phyloP scores from a whole-genome alignment of 2,888 invertebrate species.

The Corythucha ciliata region DNA sequence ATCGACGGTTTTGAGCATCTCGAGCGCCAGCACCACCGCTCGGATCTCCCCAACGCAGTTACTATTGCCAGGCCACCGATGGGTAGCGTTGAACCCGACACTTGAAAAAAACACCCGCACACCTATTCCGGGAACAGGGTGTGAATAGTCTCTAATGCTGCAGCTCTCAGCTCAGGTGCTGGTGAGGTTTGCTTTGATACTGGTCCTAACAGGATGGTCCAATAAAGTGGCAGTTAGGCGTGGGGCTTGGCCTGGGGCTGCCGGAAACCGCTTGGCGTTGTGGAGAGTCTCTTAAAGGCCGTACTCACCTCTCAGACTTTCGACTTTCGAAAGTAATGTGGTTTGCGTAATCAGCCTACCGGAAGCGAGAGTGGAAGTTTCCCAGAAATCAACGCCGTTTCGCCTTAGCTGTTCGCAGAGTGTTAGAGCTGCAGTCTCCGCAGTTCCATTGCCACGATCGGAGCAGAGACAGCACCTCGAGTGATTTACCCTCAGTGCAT shows the following conservation, averaged over 20 bases:
- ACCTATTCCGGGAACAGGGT: no score
- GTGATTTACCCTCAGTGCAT: background rate
- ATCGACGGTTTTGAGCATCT: no score
- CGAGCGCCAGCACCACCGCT: background rate
- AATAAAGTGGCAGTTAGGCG: background rate
- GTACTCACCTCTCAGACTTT: background rate
- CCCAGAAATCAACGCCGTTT: background rate
- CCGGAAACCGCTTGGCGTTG: conserved; percentile 1
- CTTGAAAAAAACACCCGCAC: background rate
- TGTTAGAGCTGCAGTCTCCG: background rate
- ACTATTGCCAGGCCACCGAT: no score
- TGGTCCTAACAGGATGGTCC: background rate
- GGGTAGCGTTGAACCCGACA: conserved; percentile 3
- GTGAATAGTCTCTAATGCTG: no score
- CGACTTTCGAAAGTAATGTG: background rate
- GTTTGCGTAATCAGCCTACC: background rate
- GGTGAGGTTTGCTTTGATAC: background rate
- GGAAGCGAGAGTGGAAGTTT: background rate
- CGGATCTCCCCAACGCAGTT: conserved; percentile 10
- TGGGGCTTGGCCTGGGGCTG: background rate
- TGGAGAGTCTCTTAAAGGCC: conserved; percentile 1
- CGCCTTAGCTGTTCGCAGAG: background rate
- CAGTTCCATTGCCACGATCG: conserved; percentile 2
- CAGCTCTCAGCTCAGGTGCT: background rate
- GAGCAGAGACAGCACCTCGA: background rate